These are phyloP conservation scores for Myopa tessellatipennis DNA, from an alignment of 2,888 invertebrate species.

Conservation along the genomic window DNA sequence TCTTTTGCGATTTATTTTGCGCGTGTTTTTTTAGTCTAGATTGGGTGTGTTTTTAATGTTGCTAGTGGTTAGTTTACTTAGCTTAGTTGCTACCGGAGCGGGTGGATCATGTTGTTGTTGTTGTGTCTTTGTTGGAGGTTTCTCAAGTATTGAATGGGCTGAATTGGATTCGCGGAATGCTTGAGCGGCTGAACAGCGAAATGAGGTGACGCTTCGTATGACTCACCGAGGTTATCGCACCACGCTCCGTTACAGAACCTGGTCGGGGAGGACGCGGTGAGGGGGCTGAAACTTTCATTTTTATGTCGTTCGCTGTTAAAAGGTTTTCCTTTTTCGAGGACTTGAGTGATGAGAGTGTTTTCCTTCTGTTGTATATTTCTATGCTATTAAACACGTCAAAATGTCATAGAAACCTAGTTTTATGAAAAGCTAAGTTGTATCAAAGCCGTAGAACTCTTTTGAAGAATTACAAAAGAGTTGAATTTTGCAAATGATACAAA, in stretches of 20 bases:
- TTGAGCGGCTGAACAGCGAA: background rate
- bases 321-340: background rate
- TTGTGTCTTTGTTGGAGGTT: background rate
- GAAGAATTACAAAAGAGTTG: too few species aligned
- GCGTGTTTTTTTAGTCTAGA: background rate
- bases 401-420: background rate
- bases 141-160: background rate
- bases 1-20: background rate
- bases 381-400: background rate
- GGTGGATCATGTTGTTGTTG: background rate
- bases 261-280: background rate
- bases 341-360: background rate
- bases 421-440: background rate
- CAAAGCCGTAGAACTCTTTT: background rate
- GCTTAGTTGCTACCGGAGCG: background rate
- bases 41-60: too few species aligned
- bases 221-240: conserved; percentile 17
- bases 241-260: background rate
- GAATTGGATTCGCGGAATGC: too few species aligned
- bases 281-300: conserved; percentile 21
- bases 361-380: background rate
- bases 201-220: background rate
- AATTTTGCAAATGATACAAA: too few species aligned
- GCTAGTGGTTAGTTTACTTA: too few species aligned
- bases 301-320: conserved; percentile 9